A percentile compares a stretch with the other conserved stretches of the same genome.
Conservation (phyloP, 2,888 invertebrate genomes). For the Zeuzera pyrina region DNA sequence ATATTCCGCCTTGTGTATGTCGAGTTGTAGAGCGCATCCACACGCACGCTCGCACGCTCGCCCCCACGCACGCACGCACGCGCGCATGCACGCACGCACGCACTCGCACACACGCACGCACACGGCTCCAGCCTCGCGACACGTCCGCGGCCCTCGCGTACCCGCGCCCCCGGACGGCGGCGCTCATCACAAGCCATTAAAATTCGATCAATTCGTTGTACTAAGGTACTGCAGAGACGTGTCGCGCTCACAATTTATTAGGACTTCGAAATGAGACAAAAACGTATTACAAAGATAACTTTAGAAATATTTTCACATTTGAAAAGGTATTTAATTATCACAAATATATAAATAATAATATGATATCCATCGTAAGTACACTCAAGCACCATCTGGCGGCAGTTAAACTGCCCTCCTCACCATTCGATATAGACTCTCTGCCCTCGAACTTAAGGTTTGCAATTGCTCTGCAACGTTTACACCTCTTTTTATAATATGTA, state of each 20-base stretch:
- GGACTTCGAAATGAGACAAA: conserved; percentile 23
- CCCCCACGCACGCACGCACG: conserved; percentile 11
- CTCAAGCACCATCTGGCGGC: conserved; percentile 61
- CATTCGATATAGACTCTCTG: conserved; percentile 29
- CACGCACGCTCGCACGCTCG: conserved; percentile 14
- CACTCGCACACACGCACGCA: conserved; percentile 6
- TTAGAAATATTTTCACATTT: conserved; percentile 23
- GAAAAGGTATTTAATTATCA: conserved; percentile 3
- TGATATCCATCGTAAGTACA: conserved; percentile 67
- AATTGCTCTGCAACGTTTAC: conserved; percentile 28
- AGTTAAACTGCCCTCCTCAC: conserved; percentile 53
- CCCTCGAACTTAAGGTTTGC: conserved; percentile 21
- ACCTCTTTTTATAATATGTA: background rate
- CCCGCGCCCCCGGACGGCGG: background rate
- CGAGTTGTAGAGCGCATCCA: conserved; percentile 29
- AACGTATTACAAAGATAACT: conserved; percentile 24
- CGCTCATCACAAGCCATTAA: conserved; percentile 2
- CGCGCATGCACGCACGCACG: too few species aligned
- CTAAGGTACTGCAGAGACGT: conserved; percentile 18
- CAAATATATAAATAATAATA: conserved; percentile 41
- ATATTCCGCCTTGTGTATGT: conserved; percentile 67
- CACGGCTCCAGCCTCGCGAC: conserved; percentile 30
- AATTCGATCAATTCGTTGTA: background rate
- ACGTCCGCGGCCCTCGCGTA: conserved; percentile 17
- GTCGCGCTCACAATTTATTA: conserved; percentile 44